phyloP scores from a whole-genome alignment of 2,113 vertebrate species.

The Tursiops truncatus region DNA sequence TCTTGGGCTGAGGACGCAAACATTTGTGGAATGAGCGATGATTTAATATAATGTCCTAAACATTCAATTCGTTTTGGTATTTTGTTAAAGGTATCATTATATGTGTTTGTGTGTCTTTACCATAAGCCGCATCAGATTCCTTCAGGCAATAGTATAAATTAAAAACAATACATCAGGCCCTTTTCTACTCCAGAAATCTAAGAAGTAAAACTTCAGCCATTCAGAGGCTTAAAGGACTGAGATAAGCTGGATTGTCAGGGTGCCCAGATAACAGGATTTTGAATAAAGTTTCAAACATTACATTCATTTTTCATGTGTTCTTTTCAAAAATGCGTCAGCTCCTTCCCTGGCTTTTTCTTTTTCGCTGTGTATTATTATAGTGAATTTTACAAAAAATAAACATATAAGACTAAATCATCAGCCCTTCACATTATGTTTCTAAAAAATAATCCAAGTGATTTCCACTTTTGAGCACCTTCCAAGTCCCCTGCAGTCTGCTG shows the following conservation, averaged over 20 bases:
- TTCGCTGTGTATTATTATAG: not conserved
- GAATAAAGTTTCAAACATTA: not conserved
- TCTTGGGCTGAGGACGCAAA: accelerated
- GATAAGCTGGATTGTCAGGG: not conserved
- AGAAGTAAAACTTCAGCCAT: not conserved
- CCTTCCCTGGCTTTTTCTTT: not conserved
- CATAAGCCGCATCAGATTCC: not conserved
- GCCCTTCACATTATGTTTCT: not conserved
- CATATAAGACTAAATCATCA: not conserved
- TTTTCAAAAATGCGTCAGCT: not conserved
- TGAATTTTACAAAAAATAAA: not conserved
- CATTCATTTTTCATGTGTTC: not conserved
- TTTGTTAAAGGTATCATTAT: not conserved
- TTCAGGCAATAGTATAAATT: not conserved
- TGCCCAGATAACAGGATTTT: not conserved
- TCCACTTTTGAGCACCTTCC: not conserved
- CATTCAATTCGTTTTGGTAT: not conserved
- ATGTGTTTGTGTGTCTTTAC: not conserved
- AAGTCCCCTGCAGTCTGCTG: not conserved
- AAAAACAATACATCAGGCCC: not conserved
- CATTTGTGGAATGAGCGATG: not conserved
- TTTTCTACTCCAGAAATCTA: not conserved
- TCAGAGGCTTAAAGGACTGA: too few relatives aligned
- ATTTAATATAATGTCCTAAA: not conserved
- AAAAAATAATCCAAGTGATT: not conserved